phyloP scores from a whole-genome alignment of 2,888 invertebrate genomes.

The Stictocephala bisonia region DNA sequence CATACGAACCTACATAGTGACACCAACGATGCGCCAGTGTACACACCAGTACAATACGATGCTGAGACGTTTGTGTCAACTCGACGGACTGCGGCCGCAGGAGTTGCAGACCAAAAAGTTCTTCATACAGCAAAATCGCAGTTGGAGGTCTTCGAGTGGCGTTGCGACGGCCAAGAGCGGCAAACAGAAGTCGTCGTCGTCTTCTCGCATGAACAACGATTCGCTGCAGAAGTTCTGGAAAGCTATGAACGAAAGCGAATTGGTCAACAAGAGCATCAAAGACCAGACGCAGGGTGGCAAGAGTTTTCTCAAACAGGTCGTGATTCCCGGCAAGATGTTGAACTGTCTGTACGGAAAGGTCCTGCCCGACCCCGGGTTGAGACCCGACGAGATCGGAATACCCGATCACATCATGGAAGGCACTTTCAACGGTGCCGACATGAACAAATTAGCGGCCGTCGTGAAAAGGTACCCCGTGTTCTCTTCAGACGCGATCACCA shows the following conservation, averaged over 20 bases:
- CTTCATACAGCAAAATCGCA: too few species aligned
- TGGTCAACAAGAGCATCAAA: conserved; percentile 15
- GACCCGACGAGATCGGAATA: conserved; percentile 4
- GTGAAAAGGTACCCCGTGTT: conserved; percentile 5
- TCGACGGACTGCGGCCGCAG: background rate
- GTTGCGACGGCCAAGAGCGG: too few species aligned
- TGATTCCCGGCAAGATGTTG: conserved; percentile 10
- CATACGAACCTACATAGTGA: background rate
- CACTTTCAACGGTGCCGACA: background rate
- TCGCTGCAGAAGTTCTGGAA: background rate
- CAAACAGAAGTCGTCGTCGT: background rate
- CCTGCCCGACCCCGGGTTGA: background rate
- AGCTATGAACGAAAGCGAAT: background rate
- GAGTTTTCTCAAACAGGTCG: conserved; percentile 7
- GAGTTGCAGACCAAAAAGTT: background rate
- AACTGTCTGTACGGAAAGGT: conserved; percentile 9
- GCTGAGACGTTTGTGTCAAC: background rate
- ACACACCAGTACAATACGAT: background rate
- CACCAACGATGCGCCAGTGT: background rate
- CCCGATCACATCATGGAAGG: background rate
- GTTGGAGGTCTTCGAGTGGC: too few species aligned
- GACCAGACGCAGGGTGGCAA: conserved; percentile 13
- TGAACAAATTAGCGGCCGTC: background rate
- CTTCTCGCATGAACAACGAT: background rate
- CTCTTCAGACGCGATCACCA: conserved; percentile 2